Evolutionary conservation across 2,113 vertebrate genomes (phyloP), one percentile per base, ranked within the genome.

Genomic region (Apodemus sylvaticus): DNA sequence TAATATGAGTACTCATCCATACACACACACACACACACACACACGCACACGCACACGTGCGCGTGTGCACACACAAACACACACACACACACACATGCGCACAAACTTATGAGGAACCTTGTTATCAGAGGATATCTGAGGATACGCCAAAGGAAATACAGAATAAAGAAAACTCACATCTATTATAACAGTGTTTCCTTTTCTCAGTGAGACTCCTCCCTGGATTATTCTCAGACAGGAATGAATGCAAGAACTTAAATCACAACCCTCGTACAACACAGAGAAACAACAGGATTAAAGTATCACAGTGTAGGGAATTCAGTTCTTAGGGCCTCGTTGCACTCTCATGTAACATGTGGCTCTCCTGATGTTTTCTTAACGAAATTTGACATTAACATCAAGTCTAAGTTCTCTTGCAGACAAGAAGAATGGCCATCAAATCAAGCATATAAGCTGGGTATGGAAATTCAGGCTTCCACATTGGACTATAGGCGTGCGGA

Each of bases 361-460:
- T 36, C 79, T 81, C 85, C 53, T 58, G 60, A 89, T 48, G 13
- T 66, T 86, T 96, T 87, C 74, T 87, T 89, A 77, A 77, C 5
- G 51, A 91, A 58, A 78, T 86, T 42, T 82, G 86, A 14, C 12
- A 94, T 53, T 62, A 2, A 39, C 31, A 70, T 90, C 10, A 90
- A 92, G 12, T 19, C 58, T 86, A 85, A 85, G 31, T 68, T 90
- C 20, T 74, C 13, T 81, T 3, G 31, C 71, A 79, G 3, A 45
- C 17, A 94, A 89, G 22, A 94, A 4, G 74, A 31, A 62, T 19
- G 1, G 3, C n/a, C 60, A 22, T 1, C 13, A 86, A 87, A 26
- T 90, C 20, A 92, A 73, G 5, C 64, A 36, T 90, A 45, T 9
- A 68, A 39, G 1, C 13, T 58, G 64, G 92, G 64, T 11, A 68